Percentiles rank a stretch among this genome's conserved stretches.
Conservation (phyloP, 2,797 vertebrate genomes). For the Oreortyx pictus region DNA sequence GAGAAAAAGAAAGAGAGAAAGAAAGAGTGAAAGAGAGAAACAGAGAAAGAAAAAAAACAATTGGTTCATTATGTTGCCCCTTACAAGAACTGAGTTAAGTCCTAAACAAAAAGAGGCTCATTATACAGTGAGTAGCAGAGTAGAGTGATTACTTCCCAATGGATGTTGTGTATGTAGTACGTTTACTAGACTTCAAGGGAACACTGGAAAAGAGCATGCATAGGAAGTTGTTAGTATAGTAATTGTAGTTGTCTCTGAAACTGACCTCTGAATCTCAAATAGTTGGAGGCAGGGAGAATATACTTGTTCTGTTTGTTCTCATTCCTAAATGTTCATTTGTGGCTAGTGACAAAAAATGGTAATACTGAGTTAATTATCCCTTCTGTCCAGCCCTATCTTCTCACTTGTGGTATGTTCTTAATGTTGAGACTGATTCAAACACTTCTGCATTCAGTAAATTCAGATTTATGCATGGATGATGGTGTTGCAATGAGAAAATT, state of each 20-base stretch:
- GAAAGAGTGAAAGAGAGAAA: neutral
- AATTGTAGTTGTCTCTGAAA: neutral
- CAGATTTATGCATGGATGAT: accelerated
- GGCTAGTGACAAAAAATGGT: neutral
- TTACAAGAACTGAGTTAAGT: neutral
- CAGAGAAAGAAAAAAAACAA: neutral
- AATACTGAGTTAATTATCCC: neutral
- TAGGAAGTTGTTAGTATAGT: neutral
- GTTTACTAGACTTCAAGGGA: neutral
- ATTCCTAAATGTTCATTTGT: neutral
- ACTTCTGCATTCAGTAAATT: neutral
- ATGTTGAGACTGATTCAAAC: neutral
- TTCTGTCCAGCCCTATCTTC: neutral
- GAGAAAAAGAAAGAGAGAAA: neutral
- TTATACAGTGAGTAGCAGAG: neutral
- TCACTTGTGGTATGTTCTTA: neutral
- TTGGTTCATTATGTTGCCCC: neutral
- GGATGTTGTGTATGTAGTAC: neutral
- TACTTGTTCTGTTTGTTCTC: neutral
- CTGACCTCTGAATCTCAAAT: neutral
- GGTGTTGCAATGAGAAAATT: neutral
- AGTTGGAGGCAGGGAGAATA: accelerated
- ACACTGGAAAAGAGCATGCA: neutral
- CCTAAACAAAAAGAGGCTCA: neutral
- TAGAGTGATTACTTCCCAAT: neutral